Conservation (phyloP, 1,140 invertebrate species). For the Formica exsecta region DNA sequence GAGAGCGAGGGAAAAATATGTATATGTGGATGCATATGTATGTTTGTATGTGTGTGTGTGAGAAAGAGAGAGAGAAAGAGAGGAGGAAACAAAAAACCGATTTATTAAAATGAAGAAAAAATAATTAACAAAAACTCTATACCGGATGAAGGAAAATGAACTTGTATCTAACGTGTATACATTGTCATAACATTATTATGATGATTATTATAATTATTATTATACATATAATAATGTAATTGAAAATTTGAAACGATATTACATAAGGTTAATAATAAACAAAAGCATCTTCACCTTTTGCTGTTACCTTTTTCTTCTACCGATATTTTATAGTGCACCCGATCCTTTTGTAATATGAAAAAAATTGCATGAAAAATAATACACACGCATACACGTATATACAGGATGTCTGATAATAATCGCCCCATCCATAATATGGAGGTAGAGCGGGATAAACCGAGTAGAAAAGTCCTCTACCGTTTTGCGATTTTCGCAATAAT, state of each 20-base stretch:
- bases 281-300: slow-evolving; percentile 85
- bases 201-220: slow-evolving; percentile 81
- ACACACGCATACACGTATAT: not conserved
- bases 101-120: slow-evolving; percentile 83
- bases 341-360: not conserved
- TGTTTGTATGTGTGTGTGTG: not conserved
- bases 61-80: slow-evolving; percentile 20
- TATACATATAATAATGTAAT: slow-evolving; percentile 86
- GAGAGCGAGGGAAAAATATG: slow-evolving; percentile 1
- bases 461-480: too few relatives aligned
- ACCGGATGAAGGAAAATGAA: slow-evolving; percentile 81
- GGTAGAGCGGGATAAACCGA: too few relatives aligned
- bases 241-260: slow-evolving; percentile 87
- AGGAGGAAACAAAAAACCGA: slow-evolving; percentile 80
- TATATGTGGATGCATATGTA: not conserved
- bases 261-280: slow-evolving; percentile 87
- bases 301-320: slow-evolving; percentile 72
- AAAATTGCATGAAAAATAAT: not conserved
- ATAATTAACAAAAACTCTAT: slow-evolving; percentile 83
- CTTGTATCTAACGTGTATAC: slow-evolving; percentile 86
- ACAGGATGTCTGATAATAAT: too few relatives aligned
- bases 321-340: not conserved
- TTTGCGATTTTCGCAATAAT: too few relatives aligned
- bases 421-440: too few relatives aligned
- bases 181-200: slow-evolving; percentile 86